Percentiles rank a stretch among this genome's conserved stretches.
Evolutionary conservation across 1,140 invertebrate genomes (phyloP).

Genomic region (Cyrtorhinus lividipennis): DNA sequence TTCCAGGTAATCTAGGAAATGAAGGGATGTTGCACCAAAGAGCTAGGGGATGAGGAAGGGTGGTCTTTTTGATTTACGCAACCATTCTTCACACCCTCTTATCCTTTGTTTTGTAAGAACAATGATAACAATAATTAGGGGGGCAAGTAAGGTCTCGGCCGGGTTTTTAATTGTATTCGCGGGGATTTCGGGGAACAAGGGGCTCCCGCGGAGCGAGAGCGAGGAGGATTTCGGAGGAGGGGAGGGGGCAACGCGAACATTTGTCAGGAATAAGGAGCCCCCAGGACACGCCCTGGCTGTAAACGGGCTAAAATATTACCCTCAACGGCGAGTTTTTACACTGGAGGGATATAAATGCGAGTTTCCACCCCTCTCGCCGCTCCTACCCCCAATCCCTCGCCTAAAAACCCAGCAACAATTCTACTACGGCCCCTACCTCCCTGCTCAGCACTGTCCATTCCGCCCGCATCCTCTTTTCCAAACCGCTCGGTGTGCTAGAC

Average conservation of each 20-base stretch:
- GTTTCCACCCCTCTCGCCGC: not conserved
- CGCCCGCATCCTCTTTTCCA: not conserved
- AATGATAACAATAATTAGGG: slow-evolving; percentile 15
- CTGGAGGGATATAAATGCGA: slow-evolving; percentile 14
- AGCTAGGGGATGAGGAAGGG: too few species aligned
- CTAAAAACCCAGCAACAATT: not conserved
- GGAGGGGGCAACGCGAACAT: not conserved
- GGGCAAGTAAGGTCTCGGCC: not conserved
- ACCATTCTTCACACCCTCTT: not conserved
- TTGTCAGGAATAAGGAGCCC: slow-evolving; percentile 14
- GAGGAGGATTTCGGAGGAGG: not conserved
- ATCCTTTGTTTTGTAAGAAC: slow-evolving; percentile 1
- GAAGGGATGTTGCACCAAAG: too few species aligned
- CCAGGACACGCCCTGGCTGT: slow-evolving; percentile 14
- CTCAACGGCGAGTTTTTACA: slow-evolving; percentile 11
- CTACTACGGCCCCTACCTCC: not conserved
- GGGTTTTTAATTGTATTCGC: slow-evolving; percentile 15
- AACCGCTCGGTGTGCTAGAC: not conserved
- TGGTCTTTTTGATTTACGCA: slow-evolving; percentile 7
- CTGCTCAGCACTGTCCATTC: not conserved
- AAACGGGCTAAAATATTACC: slow-evolving; percentile 15
- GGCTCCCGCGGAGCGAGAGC: not conserved
- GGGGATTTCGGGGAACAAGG: not conserved
- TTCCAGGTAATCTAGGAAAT: too few species aligned
- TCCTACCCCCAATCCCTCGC: not conserved